A percentile compares a stretch with the other conserved stretches of the same genome.
phyloP scores from a whole-genome alignment of 2,797 vertebrate genomes.

The Vespertilio murinus region DNA sequence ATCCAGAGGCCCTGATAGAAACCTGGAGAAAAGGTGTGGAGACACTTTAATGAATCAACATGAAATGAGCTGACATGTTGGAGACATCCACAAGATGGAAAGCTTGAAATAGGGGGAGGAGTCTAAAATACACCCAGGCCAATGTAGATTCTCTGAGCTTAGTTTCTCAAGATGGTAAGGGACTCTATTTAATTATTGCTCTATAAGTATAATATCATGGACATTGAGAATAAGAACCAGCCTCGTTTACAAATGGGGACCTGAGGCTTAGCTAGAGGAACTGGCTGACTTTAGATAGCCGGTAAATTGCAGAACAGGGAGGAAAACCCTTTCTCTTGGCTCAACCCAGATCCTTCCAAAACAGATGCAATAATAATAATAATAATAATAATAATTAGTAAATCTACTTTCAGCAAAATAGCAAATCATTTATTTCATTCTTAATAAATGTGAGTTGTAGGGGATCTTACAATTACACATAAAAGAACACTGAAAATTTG shows the following conservation, averaged over 20 bases:
- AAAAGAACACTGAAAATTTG: not conserved
- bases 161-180: no score
- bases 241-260: not conserved
- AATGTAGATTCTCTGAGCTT: not conserved
- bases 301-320: not conserved
- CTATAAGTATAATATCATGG: not conserved
- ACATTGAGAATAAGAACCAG: not conserved
- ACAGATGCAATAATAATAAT: not conserved
- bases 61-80: no score
- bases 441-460: not conserved
- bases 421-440: not conserved
- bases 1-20: not conserved
- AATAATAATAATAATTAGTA: not conserved
- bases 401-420: not conserved
- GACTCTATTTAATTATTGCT: not conserved
- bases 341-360: not conserved
- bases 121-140: not conserved
- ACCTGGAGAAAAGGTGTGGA: not conserved
- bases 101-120: not conserved
- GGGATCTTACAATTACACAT: not conserved
- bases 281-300: not conserved
- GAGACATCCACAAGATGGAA: no score
- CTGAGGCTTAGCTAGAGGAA: not conserved
- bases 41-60: not conserved
- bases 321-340: not conserved